Base-by-base conservation (phyloP, 37 sponge, comb jelly and placozoan species). In the Chondrosia reniformis region DNA sequence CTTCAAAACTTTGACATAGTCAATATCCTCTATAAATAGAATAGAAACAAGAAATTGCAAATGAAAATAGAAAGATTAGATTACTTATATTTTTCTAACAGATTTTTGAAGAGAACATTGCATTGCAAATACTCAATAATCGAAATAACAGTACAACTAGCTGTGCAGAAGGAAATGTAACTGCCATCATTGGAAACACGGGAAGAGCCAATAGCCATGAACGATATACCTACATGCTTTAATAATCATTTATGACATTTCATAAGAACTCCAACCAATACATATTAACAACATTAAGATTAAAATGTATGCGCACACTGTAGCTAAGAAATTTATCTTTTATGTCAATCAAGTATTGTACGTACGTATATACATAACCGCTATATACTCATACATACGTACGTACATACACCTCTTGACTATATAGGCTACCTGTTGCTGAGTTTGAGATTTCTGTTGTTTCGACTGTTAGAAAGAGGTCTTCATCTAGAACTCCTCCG, bases 401-500 rank as follows among this genome's bases (percentile, higher is more conserved):
- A 49, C 52, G 15, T 49, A 9, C 63, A 61, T 22, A 12, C 63
- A 15, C 52, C 10, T 61, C 63, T 22, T 61, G 3, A 2, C 66
- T 36, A 13, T 38, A 40, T 24, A 28, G 27, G 27, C 7, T 40
- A 69, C 72, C 72, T 69, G 17, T 6, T 13, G 72, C 72, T 38
- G 72, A n/a, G n/a, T n/a, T n/a, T n/a, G n/a, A 43, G 44, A 39
- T 69, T 25, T 40, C 72, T 21, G 42, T 24, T 39, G 41, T 39
- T 25, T 34, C 43, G 25, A 69, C 72, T 21, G 44, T 37, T 21
- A 69, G 10, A 34, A n/a, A 17, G 72, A 69, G 12, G 72, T 41
- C 44, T 6, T 38, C 44, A 40, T 69, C 72, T 24, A 69, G 72
- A 2, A 37, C 41, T 8, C 72, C 72, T 40, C 72, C 72, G 12